phyloP scores from a whole-genome alignment of 2,888 invertebrate genomes.

The Himalopsyche tibetana region DNA sequence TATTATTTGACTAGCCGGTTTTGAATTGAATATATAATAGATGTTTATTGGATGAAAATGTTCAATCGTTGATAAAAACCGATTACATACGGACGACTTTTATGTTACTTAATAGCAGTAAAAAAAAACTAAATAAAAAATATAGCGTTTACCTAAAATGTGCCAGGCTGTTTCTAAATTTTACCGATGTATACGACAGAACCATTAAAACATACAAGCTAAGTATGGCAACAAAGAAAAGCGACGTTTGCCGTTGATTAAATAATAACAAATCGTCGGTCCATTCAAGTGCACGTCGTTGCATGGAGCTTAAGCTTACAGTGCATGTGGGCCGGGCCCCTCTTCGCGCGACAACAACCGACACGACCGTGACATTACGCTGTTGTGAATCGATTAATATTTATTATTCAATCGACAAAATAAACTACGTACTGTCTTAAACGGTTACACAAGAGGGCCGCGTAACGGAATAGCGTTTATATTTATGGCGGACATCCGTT shows the following conservation, averaged over 20 bases:
- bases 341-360: background rate
- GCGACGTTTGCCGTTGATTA: background rate
- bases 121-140: too few species aligned
- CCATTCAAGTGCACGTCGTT: background rate
- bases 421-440: constrained; percentile 11
- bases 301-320: background rate
- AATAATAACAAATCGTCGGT: constrained; percentile 18
- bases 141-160: too few species aligned
- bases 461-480: constrained; percentile 21
- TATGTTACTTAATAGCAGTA: too few species aligned
- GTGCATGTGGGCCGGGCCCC: background rate
- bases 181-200: too few species aligned
- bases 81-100: too few species aligned
- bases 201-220: too few species aligned
- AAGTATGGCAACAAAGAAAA: too few species aligned
- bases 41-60: too few species aligned
- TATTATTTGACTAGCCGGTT: too few species aligned
- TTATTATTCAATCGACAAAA: constrained; percentile 42
- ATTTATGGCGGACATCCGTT: constrained; percentile 39
- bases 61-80: too few species aligned
- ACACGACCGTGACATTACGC: constrained; percentile 37
- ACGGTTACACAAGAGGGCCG: constrained; percentile 41
- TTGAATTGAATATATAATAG: too few species aligned
- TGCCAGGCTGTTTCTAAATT: too few species aligned
- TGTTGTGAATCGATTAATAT: constrained; percentile 43